phyloP scores from a whole-genome alignment of 2,797 vertebrate genomes.

The Babyrousa celebensis region DNA sequence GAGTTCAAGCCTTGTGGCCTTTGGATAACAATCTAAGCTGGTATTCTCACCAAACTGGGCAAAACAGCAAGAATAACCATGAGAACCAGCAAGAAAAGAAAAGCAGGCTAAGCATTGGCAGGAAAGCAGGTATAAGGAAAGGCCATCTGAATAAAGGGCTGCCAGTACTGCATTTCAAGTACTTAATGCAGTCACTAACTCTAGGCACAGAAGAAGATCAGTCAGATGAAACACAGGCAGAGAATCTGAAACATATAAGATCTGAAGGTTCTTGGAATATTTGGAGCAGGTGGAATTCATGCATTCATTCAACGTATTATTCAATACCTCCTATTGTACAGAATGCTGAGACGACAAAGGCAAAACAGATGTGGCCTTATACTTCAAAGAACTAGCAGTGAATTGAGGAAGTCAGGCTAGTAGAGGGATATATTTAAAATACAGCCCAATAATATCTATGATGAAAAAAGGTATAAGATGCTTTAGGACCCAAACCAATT shows the following conservation, averaged over 20 bases:
- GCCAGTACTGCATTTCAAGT: neutral
- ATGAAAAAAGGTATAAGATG: conserved; percentile 12
- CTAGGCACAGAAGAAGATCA: neutral
- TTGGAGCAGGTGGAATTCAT: neutral
- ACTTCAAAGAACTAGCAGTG: conserved; percentile 41
- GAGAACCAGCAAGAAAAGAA: conserved; percentile 67
- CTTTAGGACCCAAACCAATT: neutral
- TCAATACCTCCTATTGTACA: neutral
- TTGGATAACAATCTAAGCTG: neutral
- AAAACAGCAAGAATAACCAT: neutral
- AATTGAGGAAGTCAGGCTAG: neutral
- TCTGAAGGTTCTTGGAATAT: neutral
- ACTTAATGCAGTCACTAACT: neutral
- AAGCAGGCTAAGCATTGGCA: conserved; percentile 34
- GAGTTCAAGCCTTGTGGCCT: neutral
- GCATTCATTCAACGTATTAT: conserved; percentile 1
- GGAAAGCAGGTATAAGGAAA: conserved; percentile 1
- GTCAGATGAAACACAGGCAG: neutral
- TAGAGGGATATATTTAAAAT: neutral
- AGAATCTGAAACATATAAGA: neutral
- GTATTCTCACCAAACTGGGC: neutral
- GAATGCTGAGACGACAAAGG: neutral
- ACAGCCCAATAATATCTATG: neutral
- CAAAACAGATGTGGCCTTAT: neutral
- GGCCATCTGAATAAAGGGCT: neutral